A percentile compares a stretch with the other conserved stretches of the same genome.
Evolutionary conservation across 37 sponge, comb jelly and placozoan genomes (phyloP).

Genomic region (Lycopodina hypogea): DNA sequence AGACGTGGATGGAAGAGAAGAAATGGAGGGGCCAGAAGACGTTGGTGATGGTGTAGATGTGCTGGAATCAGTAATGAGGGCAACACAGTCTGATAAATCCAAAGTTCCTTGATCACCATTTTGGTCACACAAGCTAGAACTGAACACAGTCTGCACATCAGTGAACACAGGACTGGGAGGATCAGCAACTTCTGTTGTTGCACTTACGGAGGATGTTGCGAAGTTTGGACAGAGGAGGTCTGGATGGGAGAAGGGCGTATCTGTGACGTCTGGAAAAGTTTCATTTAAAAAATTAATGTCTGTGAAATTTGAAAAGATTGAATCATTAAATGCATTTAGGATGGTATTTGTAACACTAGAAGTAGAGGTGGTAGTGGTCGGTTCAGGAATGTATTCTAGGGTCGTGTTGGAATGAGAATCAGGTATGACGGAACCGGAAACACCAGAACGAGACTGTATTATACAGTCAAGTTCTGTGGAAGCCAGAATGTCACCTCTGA

Average conservation of each 20-base stretch:
- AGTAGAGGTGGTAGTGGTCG: too few relatives aligned
- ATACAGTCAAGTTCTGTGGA: not conserved
- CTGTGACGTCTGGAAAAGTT: not conserved
- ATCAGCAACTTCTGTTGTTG: not conserved
- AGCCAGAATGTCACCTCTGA: not conserved
- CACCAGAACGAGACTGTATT: not conserved
- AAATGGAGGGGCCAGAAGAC: not conserved
- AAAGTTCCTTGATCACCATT: not conserved
- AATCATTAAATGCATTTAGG: constrained; percentile 20
- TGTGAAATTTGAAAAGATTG: constrained; percentile 21
- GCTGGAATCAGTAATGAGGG: not conserved
- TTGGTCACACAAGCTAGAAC: not conserved
- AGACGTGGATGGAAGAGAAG: not conserved
- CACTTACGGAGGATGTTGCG: too few relatives aligned
- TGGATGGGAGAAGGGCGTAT: not conserved
- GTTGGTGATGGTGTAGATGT: not conserved
- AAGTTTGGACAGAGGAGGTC: not conserved
- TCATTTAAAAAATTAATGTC: constrained; percentile 15
- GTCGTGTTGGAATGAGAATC: not conserved
- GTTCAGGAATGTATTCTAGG: too few relatives aligned
- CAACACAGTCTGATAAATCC: constrained; percentile 18
- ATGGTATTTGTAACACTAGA: too few relatives aligned
- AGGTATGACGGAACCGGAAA: not conserved
- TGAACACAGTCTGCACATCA: not conserved
- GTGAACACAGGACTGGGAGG: not conserved